A percentile compares a stretch with the other conserved stretches of the same genome.
Conservation (phyloP, 35 echinoderm and acorn worm genomes). For the Eucidaris tribuloides region DNA sequence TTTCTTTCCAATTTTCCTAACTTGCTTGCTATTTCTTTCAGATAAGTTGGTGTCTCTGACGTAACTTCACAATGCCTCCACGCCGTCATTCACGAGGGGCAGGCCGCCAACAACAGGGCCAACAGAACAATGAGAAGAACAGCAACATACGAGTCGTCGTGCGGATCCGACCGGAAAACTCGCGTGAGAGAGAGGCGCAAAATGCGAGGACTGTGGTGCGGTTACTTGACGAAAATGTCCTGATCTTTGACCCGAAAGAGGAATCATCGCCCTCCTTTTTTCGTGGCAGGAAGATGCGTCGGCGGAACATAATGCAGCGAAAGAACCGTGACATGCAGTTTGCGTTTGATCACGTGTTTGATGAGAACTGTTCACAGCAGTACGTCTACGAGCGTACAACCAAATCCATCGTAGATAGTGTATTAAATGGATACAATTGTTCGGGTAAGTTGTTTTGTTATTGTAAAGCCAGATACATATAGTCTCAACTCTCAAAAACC, state of each 20-base stretch:
- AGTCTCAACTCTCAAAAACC: not conserved
- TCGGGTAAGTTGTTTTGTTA: conserved; percentile 68
- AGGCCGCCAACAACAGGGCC: too few relatives aligned
- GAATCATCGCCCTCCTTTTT: conserved; percentile 48
- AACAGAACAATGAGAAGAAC: too few relatives aligned
- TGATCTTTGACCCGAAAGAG: conserved; percentile 88
- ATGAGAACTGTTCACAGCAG: conserved; percentile 41
- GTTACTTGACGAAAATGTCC: conserved; percentile 74
- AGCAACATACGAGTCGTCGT: conserved; percentile 71
- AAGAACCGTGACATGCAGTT: conserved; percentile 84
- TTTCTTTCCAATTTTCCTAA: too few relatives aligned
- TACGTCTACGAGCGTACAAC: conserved; percentile 87
- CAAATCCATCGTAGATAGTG: conserved; percentile 72
- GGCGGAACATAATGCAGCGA: conserved; percentile 57
- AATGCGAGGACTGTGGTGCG: conserved; percentile 52
- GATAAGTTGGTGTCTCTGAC: too few relatives aligned
- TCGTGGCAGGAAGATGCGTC: conserved; percentile 44
- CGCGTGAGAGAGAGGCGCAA: conserved; percentile 21
- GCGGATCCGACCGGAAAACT: conserved; percentile 66
- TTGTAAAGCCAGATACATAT: too few relatives aligned
- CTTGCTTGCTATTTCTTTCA: too few relatives aligned
- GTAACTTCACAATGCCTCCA: too few relatives aligned
- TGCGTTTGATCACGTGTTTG: conserved; percentile 90
- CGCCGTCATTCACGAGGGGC: too few relatives aligned
- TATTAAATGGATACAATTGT: conserved; percentile 87